phyloP scores from a whole-genome alignment of 2,113 vertebrate species.

The Lipotes vexillifer region DNA sequence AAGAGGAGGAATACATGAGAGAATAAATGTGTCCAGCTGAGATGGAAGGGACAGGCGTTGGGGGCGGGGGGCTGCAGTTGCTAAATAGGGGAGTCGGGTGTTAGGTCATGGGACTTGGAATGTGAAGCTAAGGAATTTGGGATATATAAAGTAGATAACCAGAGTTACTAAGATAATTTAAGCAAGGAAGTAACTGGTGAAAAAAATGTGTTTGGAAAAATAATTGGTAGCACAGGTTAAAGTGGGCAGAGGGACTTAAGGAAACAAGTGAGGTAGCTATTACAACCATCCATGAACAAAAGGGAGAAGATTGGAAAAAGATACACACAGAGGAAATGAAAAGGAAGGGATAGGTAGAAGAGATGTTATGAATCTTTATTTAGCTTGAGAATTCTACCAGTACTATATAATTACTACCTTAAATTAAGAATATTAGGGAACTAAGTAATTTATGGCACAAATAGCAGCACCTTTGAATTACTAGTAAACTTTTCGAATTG shows the following conservation, averaged over 20 bases:
- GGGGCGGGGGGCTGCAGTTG: background rate
- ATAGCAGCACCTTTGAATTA: background rate
- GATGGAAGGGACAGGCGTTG: background rate
- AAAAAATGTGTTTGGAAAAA: background rate
- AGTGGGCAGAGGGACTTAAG: background rate
- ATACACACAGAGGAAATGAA: background rate
- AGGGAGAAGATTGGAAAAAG: background rate
- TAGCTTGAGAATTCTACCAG: background rate
- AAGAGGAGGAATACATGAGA: background rate
- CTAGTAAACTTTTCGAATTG: background rate
- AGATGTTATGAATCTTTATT: background rate
- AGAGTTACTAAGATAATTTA: background rate
- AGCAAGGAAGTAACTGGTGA: background rate
- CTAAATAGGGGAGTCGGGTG: background rate
- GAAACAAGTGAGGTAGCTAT: background rate
- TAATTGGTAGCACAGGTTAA: background rate
- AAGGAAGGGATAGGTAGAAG: background rate
- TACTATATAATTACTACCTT: background rate
- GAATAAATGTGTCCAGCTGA: background rate
- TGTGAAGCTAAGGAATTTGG: background rate
- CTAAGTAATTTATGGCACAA: background rate
- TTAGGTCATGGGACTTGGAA: background rate
- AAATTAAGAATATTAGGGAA: background rate
- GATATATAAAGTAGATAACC: background rate
- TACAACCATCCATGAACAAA: background rate